A percentile compares a stretch with the other conserved stretches of the same genome.
These are phyloP conservation scores for Gonatopus flavifemur DNA, from an alignment of 1,140 invertebrate species.

Conservation along the genomic window DNA sequence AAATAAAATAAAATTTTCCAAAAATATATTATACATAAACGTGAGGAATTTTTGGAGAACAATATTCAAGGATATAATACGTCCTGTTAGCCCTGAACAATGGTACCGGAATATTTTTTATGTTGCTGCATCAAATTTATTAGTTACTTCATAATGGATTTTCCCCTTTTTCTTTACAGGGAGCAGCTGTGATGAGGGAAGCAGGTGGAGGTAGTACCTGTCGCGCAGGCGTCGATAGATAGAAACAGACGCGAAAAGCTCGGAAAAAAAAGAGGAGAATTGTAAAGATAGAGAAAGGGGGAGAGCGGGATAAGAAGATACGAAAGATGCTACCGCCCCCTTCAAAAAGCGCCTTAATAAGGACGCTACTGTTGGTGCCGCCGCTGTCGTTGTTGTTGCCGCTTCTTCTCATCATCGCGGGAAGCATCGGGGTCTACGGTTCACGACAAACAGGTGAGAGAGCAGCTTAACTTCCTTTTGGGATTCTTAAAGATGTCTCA, in stretches of 20 bases:
- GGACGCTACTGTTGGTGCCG: constrained; percentile 52
- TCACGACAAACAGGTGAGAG: constrained; percentile 53
- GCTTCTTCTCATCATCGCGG: constrained; percentile 55
- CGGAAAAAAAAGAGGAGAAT: constrained; percentile 10
- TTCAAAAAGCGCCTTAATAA: constrained; percentile 42
- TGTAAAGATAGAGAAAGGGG: constrained; percentile 29
- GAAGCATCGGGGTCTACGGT: constrained; percentile 47
- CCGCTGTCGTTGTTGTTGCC: too few species aligned
- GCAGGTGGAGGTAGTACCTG: constrained; percentile 42
- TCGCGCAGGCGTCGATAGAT: constrained; percentile 39
- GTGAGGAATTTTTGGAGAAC: too few species aligned
- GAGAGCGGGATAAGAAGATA: constrained; percentile 34
- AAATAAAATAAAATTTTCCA: too few species aligned
- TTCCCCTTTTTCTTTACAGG: constrained; percentile 21
- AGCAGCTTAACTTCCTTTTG: neutral
- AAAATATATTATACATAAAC: too few species aligned
- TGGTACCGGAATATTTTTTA: too few species aligned
- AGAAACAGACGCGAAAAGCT: neutral
- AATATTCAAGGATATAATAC: constrained; percentile 6
- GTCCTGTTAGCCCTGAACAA: too few species aligned
- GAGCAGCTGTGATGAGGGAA: constrained; percentile 55
- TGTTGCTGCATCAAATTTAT: too few species aligned
- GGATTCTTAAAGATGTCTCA: constrained; percentile 15
- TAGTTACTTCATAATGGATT: too few species aligned
- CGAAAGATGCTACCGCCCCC: constrained; percentile 52